phyloP scores from a whole-genome alignment of 2,113 vertebrate species.

The Shinisaurus crocodilurus region DNA sequence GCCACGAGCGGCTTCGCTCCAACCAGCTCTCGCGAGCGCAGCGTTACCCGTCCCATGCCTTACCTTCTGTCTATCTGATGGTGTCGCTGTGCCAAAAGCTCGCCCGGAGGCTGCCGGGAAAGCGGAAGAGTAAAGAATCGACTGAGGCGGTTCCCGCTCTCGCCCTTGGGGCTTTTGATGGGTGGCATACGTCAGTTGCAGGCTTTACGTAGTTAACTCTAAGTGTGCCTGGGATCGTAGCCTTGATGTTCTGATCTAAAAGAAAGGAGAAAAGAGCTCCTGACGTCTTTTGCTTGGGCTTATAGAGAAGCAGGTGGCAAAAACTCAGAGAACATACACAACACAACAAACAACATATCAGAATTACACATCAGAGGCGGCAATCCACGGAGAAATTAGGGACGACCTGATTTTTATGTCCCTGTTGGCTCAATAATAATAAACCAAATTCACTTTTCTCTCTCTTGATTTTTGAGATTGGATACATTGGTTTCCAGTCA shows the following conservation, averaged over 20 bases:
- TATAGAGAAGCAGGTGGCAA: too few relatives aligned
- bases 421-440: too few relatives aligned
- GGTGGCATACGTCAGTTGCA: neutral
- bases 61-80: neutral
- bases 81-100: neutral
- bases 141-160: neutral
- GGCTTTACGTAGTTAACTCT: neutral
- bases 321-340: too few relatives aligned
- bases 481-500: too few relatives aligned
- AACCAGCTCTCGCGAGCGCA: constrained; percentile 32
- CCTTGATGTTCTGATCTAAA: too few relatives aligned
- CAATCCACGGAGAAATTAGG: neutral
- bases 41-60: neutral
- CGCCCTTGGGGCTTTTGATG: neutral
- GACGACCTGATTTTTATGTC: neutral
- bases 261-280: too few relatives aligned
- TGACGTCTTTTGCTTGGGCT: too few relatives aligned
- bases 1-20: neutral
- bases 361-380: neutral
- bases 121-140: constrained; percentile 17
- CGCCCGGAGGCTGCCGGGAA: constrained; percentile 15
- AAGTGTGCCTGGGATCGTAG: neutral
- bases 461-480: neutral
- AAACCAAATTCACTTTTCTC: neutral
- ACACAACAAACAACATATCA: too few relatives aligned